A percentile compares a stretch with the other conserved stretches of the same genome.
These are phyloP conservation scores for Physeter macrocephalus DNA, from an alignment of 2,113 vertebrate species.

Conservation along the genomic window DNA sequence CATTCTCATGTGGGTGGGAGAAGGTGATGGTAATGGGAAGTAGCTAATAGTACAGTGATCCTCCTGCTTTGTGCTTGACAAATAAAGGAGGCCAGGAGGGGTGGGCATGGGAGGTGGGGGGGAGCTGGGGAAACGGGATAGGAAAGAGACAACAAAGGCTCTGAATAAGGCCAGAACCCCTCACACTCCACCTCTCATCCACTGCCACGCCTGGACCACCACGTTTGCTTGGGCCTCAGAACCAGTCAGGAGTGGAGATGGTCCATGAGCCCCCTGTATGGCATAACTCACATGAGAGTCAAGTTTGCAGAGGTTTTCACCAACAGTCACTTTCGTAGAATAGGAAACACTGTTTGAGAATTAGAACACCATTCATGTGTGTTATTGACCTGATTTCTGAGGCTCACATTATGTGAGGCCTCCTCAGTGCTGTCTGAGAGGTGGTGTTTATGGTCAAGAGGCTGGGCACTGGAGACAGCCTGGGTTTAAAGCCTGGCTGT, in stretches of 20 bases:
- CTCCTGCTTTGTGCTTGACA: background rate
- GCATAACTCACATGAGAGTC: background rate
- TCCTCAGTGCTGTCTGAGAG: background rate
- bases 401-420: rapidly evolving
- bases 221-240: background rate
- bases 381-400: background rate
- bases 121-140: background rate
- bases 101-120: no score
- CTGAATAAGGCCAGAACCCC: background rate
- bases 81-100: background rate
- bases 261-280: background rate
- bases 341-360: background rate
- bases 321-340: no score
- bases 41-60: no score
- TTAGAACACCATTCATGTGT: background rate
- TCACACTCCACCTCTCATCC: no score
- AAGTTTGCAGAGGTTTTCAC: background rate
- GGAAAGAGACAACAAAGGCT: background rate
- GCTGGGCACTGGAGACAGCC: background rate
- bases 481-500: background rate
- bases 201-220: no score
- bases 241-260: background rate
- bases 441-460: background rate
- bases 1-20: background rate
- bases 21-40: background rate